These are phyloP conservation scores for Sebastes minor DNA, from an alignment of 2,797 vertebrate species.

Conservation along the genomic window DNA sequence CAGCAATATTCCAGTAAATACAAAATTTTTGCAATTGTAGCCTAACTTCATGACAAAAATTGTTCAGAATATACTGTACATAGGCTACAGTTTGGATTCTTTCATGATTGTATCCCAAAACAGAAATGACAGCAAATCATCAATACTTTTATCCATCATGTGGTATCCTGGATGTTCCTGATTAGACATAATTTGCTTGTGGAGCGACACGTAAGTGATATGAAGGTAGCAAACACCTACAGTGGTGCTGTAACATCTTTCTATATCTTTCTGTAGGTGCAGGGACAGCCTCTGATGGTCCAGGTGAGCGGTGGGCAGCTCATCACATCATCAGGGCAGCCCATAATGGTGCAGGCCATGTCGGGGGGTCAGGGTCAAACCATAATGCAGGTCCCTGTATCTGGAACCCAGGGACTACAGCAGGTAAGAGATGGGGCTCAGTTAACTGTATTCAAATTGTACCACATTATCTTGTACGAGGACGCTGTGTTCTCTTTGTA, in stretches of 20 bases:
- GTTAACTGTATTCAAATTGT: not conserved
- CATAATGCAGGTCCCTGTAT: conserved; percentile 98
- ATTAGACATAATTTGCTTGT: conserved; percentile 13
- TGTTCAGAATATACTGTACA: not conserved
- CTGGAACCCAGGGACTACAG: conserved; percentile 95
- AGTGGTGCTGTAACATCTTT: conserved; percentile 29
- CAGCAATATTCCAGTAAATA: not conserved
- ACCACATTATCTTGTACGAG: not conserved
- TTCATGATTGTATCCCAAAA: conserved; percentile 9
- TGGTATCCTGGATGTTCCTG: not conserved
- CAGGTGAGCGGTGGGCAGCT: conserved; percentile 98
- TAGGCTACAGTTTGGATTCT: not conserved
- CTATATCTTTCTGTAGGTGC: conserved; percentile 82
- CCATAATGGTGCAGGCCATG: conserved; percentile 99
- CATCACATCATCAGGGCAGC: conserved; percentile 98
- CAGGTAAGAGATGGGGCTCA: conserved; percentile 82
- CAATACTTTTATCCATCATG: not conserved
- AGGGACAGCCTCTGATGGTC: conserved; percentile 98
- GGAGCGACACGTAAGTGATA: not conserved
- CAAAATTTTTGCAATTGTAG: not conserved
- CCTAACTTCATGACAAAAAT: not conserved
- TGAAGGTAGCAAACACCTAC: not conserved
- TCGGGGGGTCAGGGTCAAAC: conserved; percentile 95
- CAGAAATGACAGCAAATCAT: not conserved
- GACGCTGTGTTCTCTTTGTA: not conserved